Evolutionary conservation across 2,888 invertebrate genomes (phyloP).

Genomic region (Stomorhina lunata): DNA sequence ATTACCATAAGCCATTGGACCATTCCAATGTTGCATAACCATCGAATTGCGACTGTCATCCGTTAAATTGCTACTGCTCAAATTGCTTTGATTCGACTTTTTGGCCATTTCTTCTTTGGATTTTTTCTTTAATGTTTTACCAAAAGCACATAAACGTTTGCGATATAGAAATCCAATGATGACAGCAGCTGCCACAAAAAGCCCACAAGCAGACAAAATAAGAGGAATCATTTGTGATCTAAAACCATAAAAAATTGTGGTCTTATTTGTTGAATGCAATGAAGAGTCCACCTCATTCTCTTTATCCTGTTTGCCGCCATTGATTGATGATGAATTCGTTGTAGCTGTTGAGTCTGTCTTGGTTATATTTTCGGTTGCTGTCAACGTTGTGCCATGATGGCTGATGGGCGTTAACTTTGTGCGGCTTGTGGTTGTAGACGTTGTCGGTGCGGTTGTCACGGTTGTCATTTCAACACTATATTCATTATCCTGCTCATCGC

Average conservation of each 20-base stretch:
- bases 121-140: constrained; percentile 81
- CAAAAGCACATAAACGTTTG: constrained; percentile 85
- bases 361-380: background rate
- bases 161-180: constrained; percentile 85
- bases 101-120: constrained; percentile 88
- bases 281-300: background rate
- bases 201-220: constrained; percentile 84
- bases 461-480: constrained; percentile 53
- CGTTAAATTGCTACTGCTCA: constrained; percentile 74
- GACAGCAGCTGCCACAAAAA: constrained; percentile 85
- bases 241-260: constrained; percentile 74
- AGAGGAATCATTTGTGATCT: constrained; percentile 86
- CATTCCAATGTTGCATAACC: constrained; percentile 89
- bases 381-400: background rate
- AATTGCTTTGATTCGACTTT: constrained; percentile 79
- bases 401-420: constrained; percentile 75
- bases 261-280: background rate
- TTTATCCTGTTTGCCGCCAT: constrained; percentile 5
- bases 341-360: background rate
- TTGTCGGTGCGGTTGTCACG: constrained; percentile 32
- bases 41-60: constrained; percentile 80
- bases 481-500: constrained; percentile 57
- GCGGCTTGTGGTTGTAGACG: constrained; percentile 69
- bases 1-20: constrained; percentile 89
- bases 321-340: constrained; percentile 39